Base-by-base conservation (phyloP, 1,140 invertebrate species). In the Dendroctonus valens region DNA sequence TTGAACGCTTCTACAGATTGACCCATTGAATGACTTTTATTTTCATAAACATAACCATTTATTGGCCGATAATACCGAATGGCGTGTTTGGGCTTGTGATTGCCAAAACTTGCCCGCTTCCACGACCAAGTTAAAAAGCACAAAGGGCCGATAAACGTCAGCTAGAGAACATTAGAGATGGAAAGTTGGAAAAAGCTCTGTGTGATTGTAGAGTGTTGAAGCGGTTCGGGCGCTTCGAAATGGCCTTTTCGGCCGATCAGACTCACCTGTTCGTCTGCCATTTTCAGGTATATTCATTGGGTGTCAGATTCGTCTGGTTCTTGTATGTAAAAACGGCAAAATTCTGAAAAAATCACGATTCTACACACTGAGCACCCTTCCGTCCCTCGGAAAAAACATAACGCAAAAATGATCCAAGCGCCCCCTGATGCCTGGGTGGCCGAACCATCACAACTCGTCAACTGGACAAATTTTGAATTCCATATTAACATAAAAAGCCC, bases 221-320 rank as follows among this genome's bases (percentile, higher is more conserved):
- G 40, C 37, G 39, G 12, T 62, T 9, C 8, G 7, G 39, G 41
- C 40, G 48, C 6, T 40, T 48, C 52, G 50, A 59, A 48, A 60
- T 41, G 49, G 38, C 51, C 72, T 80, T 42, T 44, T 3, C 38
- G 42, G 26, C 1, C 26, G 26, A 26, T 26, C 26, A 26, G 1
- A 26, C 79, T 81, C 79, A 85, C 83, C 83, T 84, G 83, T 81
- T 84, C 83, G 72, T 84, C 83, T 81, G 83, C 83, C 83, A 85
- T 85, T 83, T 83, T 82, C 76, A 73, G 72, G 75, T 72, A 73
- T 75, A 78, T 70, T 79, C 81, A 82, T 82, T 81, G 66, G 72
- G 51, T 70, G 54, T 59, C 49, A 12, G 5, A 12, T 57, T 57
- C 7, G 2, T 14, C 12, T 14, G 7, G 41, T 58, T 14, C n/a